phyloP scores from a whole-genome alignment of 2,113 vertebrate species.

The Neotragus moschatus region DNA sequence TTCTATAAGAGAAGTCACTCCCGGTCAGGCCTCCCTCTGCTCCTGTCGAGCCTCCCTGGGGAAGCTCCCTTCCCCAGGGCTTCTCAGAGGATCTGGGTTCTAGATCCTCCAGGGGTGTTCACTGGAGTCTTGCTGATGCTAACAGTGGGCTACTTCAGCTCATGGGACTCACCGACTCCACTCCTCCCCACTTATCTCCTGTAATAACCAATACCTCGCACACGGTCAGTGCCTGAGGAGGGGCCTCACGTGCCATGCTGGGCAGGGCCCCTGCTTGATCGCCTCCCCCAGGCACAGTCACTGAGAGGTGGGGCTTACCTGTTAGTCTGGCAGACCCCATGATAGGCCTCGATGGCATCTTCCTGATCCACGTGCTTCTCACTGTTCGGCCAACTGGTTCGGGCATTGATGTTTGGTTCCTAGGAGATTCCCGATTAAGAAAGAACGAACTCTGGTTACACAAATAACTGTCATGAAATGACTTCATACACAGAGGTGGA shows the following conservation, averaged over 20 bases:
- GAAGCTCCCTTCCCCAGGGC: background rate
- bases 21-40: background rate
- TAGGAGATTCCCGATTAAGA: slow-evolving; percentile 28
- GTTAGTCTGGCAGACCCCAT: slow-evolving; percentile 88
- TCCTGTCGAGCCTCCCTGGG: background rate
- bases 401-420: slow-evolving; percentile 64
- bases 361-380: slow-evolving; percentile 85
- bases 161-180: background rate
- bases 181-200: background rate
- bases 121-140: background rate
- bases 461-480: background rate
- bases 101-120: background rate
- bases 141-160: background rate
- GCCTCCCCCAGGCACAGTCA: background rate
- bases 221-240: background rate
- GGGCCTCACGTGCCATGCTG: fast-evolving
- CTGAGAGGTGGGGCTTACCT: slow-evolving; percentile 76
- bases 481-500: background rate
- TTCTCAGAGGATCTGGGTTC: background rate
- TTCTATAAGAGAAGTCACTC: background rate
- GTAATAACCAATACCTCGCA: fast-evolving
- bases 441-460: background rate
- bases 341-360: slow-evolving; percentile 83
- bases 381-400: slow-evolving; percentile 80
- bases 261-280: background rate